phyloP scores from a whole-genome alignment of 2,113 vertebrate genomes.

The zebrafish (Danio rerio) region DNA sequence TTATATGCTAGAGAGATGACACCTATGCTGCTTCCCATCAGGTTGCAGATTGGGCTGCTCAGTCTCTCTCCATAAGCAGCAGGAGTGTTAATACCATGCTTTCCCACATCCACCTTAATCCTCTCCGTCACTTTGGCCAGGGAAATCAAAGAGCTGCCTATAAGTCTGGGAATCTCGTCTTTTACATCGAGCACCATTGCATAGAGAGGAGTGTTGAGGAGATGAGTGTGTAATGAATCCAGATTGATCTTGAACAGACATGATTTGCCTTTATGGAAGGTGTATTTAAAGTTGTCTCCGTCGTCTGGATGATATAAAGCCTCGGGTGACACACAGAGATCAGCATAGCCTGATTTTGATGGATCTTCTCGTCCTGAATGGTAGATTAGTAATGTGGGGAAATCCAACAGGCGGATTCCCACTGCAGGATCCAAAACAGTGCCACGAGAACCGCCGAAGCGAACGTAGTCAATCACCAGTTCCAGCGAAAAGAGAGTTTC shows the following conservation, averaged over 20 bases:
- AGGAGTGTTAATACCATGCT: slow-evolving; percentile 57
- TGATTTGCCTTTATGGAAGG: slow-evolving; percentile 83
- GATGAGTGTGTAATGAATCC: slow-evolving; percentile 64
- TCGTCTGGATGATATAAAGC: background rate
- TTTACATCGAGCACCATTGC: slow-evolving; percentile 74
- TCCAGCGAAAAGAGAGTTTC: slow-evolving; percentile 83
- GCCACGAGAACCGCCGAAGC: slow-evolving; percentile 56
- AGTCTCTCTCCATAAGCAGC: slow-evolving; percentile 70
- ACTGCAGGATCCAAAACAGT: slow-evolving; percentile 72
- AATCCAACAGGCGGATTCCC: slow-evolving; percentile 83
- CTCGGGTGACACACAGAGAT: background rate
- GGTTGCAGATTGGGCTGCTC: slow-evolving; percentile 68
- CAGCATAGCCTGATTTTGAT: background rate
- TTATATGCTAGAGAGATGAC: slow-evolving; percentile 80
- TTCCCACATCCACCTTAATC: slow-evolving; percentile 66
- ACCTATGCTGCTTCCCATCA: slow-evolving; percentile 74
- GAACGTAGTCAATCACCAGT: slow-evolving; percentile 80
- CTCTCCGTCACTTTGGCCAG: slow-evolving; percentile 69
- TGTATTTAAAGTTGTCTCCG: slow-evolving; percentile 25
- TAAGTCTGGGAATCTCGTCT: slow-evolving; percentile 68
- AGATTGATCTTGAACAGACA: slow-evolving; percentile 82
- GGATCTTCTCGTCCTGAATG: slow-evolving; percentile 51
- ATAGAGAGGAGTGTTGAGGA: slow-evolving; percentile 73
- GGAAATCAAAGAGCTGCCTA: slow-evolving; percentile 79
- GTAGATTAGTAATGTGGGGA: slow-evolving; percentile 84